phyloP scores from a whole-genome alignment of 2,888 invertebrate genomes.

The Epicampocera succincta region DNA sequence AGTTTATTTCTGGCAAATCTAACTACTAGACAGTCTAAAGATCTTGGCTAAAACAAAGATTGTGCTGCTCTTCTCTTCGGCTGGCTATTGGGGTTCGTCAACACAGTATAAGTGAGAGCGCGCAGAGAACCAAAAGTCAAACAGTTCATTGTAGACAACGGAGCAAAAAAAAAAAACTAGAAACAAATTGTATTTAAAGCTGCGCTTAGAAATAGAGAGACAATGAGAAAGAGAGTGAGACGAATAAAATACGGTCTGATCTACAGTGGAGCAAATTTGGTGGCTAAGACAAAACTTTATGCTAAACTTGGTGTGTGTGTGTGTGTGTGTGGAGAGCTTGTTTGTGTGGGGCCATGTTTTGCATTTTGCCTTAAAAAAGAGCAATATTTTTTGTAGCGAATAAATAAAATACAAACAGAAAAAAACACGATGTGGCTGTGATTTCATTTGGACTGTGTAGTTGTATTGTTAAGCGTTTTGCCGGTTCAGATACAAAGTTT shows the following conservation, averaged over 20 bases:
- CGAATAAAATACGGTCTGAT: constrained; percentile 10
- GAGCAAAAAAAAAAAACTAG: neutral
- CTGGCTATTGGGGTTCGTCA: too few species aligned
- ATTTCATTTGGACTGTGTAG: constrained; percentile 62
- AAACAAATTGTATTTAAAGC: constrained; percentile 27
- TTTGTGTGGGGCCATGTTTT: constrained; percentile 41
- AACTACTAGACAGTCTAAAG: too few species aligned
- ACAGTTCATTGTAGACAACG: neutral
- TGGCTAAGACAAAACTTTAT: constrained; percentile 35
- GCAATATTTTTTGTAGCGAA: constrained; percentile 36
- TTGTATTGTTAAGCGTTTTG: constrained; percentile 64
- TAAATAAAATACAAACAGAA: neutral
- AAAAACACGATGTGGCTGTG: constrained; percentile 53
- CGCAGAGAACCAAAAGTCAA: too few species aligned
- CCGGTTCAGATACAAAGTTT: constrained; percentile 66
- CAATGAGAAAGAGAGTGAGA: constrained; percentile 42
- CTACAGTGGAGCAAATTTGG: constrained; percentile 39
- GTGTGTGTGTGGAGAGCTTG: constrained; percentile 6
- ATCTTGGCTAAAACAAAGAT: constrained; percentile 18
- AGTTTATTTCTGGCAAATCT: too few species aligned
- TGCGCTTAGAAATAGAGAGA: constrained; percentile 67
- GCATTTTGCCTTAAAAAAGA: constrained; percentile 52
- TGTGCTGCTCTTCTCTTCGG: neutral
- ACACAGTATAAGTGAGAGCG: neutral
- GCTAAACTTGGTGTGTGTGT: neutral